Conservation (phyloP, 2,797 vertebrate genomes). For the Helicolenus hilgendorfi region DNA sequence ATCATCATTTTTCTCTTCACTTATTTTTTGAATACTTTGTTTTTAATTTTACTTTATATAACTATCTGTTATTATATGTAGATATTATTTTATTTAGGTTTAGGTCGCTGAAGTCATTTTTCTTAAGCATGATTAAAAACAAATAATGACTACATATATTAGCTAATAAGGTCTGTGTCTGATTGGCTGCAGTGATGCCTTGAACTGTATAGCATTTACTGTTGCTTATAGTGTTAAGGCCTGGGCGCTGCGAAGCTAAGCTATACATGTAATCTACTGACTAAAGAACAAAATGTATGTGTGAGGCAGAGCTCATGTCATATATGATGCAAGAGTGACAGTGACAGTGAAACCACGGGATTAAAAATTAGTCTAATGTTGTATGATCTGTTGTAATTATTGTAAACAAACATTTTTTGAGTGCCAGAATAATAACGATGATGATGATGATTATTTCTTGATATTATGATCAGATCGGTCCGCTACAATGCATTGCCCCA, state of each 20-base stretch:
- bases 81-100: not conserved
- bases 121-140: too few relatives aligned
- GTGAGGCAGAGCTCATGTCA: not conserved
- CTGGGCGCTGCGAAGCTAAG: not conserved
- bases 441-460: not conserved
- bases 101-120: too few relatives aligned
- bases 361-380: constrained; percentile 7
- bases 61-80: not conserved
- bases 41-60: too few relatives aligned
- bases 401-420: not conserved
- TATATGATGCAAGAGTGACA: not conserved
- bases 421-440: not conserved
- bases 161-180: not conserved
- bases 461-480: not conserved
- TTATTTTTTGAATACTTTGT: too few relatives aligned
- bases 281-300: not conserved
- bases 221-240: not conserved
- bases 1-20: too few relatives aligned
- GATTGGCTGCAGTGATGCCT: not conserved
- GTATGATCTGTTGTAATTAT: not conserved
- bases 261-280: too few relatives aligned
- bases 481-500: not conserved
- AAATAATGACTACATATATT: not conserved
- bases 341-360: not conserved
- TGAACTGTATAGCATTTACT: not conserved